Evolutionary conservation across 1,140 invertebrate genomes (phyloP), one percentile per base, ranked within the genome.

Genomic region (Pentalonia nigronervosa): DNA sequence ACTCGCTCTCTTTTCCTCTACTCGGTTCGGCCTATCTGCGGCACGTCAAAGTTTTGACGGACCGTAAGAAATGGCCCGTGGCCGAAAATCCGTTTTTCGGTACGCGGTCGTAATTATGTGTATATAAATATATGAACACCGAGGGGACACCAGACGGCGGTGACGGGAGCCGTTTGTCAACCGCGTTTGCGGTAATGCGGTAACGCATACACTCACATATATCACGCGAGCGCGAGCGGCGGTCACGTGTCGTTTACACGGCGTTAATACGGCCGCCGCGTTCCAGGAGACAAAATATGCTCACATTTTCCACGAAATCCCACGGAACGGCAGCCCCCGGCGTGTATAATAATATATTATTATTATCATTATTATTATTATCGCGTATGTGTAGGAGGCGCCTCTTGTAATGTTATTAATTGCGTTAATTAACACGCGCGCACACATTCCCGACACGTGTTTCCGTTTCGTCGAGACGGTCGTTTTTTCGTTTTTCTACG

Each of bases 161-260:
- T 87, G 86, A 89, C 88, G 50, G 56, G 89, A 90, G 41, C 90
- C 56, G 41, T 91, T 91, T 91, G 90, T 91, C 90, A 91, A 91
- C 25, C 60, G 90, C 56, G 56, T 90, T 67, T 67, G 56, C 47
- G 41, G 89, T 90, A 67, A 67, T 67, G 41, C 25, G 30, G 45
- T 47, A n/a, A 76, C 25, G n/a, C 60, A 76, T 30, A 76, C 56
- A 56, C 25, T 30, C 60, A 67, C n/a, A 48, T 34, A 48, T n/a
- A 48, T 76, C 60, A 67, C 21, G 45, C 90, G 34, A 56, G 23
- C 89, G 56, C 56, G 89, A 56, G 41, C 89, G 89, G 36, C 90
- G 90, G 90, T 81, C 76, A 91, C 90, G 90, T 83, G 90, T 91
- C 90, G 90, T 91, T 91, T 91, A 91, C 60, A 48, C 60, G 67